A percentile compares a stretch with the other conserved stretches of the same genome.
phyloP scores from a whole-genome alignment of 1,140 invertebrate genomes.

The Drosophila sechellia region DNA sequence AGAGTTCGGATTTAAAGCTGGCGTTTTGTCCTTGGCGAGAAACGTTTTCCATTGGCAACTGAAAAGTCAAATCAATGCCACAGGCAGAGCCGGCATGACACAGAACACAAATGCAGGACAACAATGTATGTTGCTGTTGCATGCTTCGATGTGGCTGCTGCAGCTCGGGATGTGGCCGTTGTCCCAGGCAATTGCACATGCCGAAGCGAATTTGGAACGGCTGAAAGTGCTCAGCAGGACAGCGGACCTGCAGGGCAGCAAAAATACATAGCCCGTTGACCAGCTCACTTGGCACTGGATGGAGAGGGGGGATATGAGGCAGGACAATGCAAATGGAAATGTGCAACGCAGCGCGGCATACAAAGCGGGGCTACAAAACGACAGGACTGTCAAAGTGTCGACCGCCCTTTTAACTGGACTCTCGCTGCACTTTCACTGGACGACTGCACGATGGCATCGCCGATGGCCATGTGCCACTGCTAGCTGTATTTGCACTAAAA shows the following conservation, averaged over 20 bases:
- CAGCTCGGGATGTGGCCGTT: conserved; percentile 3
- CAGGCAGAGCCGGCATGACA: conserved; percentile 30
- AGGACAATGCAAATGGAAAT: conserved; percentile 70
- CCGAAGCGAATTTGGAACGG: conserved; percentile 33
- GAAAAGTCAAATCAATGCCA: conserved; percentile 75
- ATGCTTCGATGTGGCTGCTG: conserved; percentile 3
- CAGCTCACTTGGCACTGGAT: conserved; percentile 3
- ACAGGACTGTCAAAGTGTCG: conserved; percentile 76
- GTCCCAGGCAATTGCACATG: conserved; percentile 40
- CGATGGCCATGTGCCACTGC: conserved; percentile 43
- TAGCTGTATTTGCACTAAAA: conserved; percentile 68
- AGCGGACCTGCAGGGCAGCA: conserved; percentile 30
- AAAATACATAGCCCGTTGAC: conserved; percentile 38
- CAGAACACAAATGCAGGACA: conserved; percentile 55
- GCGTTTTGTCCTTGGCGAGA: conserved; percentile 19
- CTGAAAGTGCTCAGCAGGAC: conserved; percentile 14
- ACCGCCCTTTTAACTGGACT: conserved; percentile 7
- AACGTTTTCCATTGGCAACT: conserved; percentile 54
- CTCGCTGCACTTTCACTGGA: too few relatives aligned
- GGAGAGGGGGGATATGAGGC: neutral
- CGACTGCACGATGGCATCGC: conserved; percentile 28
- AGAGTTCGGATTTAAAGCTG: conserved; percentile 25
- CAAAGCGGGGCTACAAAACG: conserved; percentile 59
- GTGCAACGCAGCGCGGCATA: conserved; percentile 45
- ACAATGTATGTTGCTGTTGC: conserved; percentile 37